phyloP scores from a whole-genome alignment of 2,888 invertebrate genomes.

The Cephus pygmeus region DNA sequence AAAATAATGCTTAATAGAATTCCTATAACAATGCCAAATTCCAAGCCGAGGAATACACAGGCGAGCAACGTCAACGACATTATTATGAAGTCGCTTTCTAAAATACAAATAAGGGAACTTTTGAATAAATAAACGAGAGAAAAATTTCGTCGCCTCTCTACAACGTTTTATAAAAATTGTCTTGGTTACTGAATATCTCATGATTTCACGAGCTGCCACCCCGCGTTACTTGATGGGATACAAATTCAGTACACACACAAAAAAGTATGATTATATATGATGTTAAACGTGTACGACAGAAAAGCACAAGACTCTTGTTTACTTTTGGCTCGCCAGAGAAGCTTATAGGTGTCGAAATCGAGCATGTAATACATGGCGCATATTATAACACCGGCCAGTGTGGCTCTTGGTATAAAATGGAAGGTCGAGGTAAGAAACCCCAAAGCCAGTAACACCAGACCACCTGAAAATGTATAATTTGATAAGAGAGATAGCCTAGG shows the following conservation, averaged over 20 bases:
- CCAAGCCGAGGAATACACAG: conserved; percentile 72
- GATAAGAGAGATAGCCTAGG: not conserved
- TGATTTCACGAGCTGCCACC: not conserved
- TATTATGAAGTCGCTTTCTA: conserved; percentile 72
- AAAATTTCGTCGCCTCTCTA: not conserved
- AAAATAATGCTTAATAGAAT: conserved; percentile 68
- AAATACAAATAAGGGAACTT: conserved; percentile 39
- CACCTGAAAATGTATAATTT: conserved; percentile 56
- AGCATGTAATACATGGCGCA: conserved; percentile 72
- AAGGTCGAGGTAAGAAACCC: conserved; percentile 69
- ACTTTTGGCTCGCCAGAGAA: conserved; percentile 69
- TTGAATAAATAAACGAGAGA: not conserved
- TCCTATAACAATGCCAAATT: conserved; percentile 75
- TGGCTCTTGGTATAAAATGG: conserved; percentile 69
- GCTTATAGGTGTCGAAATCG: conserved; percentile 64
- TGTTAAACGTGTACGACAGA: not conserved
- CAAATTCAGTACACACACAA: not conserved
- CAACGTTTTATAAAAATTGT: not conserved
- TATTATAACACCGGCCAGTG: conserved; percentile 72
- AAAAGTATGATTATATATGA: not conserved
- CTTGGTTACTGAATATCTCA: not conserved
- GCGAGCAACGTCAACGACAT: conserved; percentile 70
- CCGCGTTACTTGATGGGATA: not conserved
- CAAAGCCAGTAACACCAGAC: conserved; percentile 69
- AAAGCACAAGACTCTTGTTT: conserved; percentile 29